Conservation (phyloP, 2,113 vertebrate species). For the Phalacrocorax carbo region DNA sequence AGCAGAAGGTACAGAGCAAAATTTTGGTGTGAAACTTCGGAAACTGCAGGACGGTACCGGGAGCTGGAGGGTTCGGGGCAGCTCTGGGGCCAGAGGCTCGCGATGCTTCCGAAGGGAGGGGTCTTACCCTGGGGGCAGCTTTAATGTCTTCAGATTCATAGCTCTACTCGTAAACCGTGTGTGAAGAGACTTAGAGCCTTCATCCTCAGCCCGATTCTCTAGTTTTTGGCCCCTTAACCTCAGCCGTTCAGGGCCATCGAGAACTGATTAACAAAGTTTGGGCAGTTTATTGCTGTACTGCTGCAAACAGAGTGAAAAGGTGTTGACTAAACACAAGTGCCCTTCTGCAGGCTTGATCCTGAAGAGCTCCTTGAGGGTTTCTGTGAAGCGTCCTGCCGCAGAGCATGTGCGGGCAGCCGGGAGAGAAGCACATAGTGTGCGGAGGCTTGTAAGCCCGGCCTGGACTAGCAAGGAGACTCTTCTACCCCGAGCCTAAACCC, state of each 20-base stretch:
- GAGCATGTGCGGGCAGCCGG: background rate
- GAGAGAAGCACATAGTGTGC: fast-evolving
- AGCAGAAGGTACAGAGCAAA: background rate
- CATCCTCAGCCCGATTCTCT: fast-evolving
- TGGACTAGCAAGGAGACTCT: background rate
- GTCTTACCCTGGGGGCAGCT: background rate
- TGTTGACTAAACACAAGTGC: background rate
- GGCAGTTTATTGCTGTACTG: too few species aligned
- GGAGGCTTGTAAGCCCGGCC: background rate
- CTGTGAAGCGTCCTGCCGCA: background rate
- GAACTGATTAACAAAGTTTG: background rate
- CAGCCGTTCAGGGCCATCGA: background rate
- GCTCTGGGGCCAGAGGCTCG: background rate
- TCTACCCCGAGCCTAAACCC: background rate
- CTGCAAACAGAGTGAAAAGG: background rate
- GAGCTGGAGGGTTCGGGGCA: background rate
- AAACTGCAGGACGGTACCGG: fast-evolving
- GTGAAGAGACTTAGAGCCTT: background rate
- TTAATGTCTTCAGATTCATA: too few species aligned
- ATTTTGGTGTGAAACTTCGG: background rate
- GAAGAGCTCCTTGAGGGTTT: background rate
- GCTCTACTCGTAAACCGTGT: fast-evolving
- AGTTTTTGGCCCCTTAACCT: too few species aligned
- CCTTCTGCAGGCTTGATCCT: background rate
- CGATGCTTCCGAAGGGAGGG: background rate